A percentile compares a stretch with the other conserved stretches of the same genome.
Conservation (phyloP, 2,113 vertebrate genomes). For the Thoracochromis brauschi region DNA sequence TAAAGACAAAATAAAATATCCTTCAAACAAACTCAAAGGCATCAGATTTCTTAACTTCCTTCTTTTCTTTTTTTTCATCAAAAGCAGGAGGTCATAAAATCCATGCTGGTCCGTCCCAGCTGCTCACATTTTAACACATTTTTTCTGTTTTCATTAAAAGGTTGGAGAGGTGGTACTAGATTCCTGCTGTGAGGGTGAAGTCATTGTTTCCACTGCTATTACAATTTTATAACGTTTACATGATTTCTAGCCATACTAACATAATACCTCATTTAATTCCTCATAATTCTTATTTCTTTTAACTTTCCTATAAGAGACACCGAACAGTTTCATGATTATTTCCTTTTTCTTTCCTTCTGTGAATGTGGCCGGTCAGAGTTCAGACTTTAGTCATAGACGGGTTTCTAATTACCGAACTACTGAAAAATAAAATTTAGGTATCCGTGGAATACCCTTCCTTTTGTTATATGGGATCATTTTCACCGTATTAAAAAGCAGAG, state of each 20-base stretch:
- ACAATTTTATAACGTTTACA: background rate
- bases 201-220: background rate
- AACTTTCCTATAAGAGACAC: background rate
- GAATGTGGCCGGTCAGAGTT: background rate
- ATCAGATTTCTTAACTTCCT: background rate
- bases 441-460: background rate
- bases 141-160: background rate
- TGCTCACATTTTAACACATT: background rate
- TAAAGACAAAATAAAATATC: background rate
- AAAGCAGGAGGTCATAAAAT: background rate
- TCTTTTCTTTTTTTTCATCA: background rate
- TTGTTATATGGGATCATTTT: background rate
- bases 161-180: background rate
- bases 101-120: background rate
- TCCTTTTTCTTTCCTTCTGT: background rate
- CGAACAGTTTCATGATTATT: background rate
- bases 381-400: background rate
- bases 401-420: background rate
- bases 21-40: background rate
- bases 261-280: background rate
- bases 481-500: accelerated
- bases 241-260: background rate
- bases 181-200: background rate
- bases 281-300: background rate
- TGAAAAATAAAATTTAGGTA: background rate